Conservation (phyloP, 1,140 invertebrate genomes). For the Neuroterus valhalla region DNA sequence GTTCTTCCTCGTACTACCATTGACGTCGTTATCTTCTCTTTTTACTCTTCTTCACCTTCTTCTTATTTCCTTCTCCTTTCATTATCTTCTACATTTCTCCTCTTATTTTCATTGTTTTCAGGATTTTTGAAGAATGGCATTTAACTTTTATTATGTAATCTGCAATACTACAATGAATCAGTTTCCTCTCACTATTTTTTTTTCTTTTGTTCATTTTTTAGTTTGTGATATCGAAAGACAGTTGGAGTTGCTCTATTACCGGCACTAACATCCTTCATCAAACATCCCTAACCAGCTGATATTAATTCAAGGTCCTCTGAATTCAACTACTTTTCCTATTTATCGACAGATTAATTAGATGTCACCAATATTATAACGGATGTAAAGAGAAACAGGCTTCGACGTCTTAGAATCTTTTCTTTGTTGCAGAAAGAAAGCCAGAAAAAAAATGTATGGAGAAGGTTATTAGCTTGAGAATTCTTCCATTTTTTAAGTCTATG, state of each 20-base stretch:
- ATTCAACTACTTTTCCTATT: conserved; percentile 20
- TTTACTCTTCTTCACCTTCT: neutral
- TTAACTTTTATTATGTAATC: too few relatives aligned
- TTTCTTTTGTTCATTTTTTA: neutral
- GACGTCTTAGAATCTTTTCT: neutral
- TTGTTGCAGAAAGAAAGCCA: neutral
- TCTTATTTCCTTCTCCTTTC: neutral
- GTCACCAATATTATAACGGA: conserved; percentile 17
- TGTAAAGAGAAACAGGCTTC: conserved; percentile 16
- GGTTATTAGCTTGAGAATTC: neutral
- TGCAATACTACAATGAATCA: too few relatives aligned
- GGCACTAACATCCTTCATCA: neutral
- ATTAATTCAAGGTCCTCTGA: neutral
- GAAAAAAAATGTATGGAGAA: neutral
- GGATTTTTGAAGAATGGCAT: too few relatives aligned
- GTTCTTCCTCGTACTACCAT: conserved; percentile 23
- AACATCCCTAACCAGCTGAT: neutral
- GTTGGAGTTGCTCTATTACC: neutral
- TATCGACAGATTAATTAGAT: conserved; percentile 8
- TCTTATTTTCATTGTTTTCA: too few relatives aligned
- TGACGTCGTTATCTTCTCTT: conserved; percentile 14
- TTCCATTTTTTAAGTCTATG: neutral
- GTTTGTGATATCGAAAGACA: neutral
- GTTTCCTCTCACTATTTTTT: too few relatives aligned
- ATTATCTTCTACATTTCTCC: too few relatives aligned